phyloP scores from a whole-genome alignment of 2,113 vertebrate species.

The Psilopsiagon aymara region DNA sequence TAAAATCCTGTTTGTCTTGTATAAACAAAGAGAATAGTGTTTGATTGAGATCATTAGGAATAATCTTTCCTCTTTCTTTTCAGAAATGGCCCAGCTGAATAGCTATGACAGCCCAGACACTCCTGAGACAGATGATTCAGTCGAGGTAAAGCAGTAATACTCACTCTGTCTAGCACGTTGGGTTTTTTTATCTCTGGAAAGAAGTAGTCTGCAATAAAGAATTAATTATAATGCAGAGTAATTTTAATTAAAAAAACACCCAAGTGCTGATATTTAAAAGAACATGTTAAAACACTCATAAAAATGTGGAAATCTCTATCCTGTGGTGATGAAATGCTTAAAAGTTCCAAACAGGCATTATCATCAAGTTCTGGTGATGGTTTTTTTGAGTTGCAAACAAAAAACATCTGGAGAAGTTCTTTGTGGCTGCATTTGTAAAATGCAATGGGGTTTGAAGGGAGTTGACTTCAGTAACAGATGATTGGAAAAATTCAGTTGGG shows the following conservation, averaged over 20 bases:
- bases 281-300: background rate
- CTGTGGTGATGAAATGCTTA: background rate
- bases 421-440: background rate
- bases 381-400: background rate
- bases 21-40: slow-evolving; percentile 56
- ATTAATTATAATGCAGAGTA: slow-evolving; percentile 55
- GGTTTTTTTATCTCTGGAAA: slow-evolving; percentile 7
- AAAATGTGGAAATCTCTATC: background rate
- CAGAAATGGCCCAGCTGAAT: slow-evolving; percentile 97
- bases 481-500: background rate
- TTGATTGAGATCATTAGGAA: slow-evolving; percentile 61
- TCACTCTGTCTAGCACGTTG: background rate
- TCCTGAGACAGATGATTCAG: slow-evolving; percentile 91
- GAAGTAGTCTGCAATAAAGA: slow-evolving; percentile 21
- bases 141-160: slow-evolving; percentile 82
- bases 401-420: background rate
- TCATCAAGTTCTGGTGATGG: background rate
- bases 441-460: background rate
- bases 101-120: slow-evolving; percentile 95
- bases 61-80: slow-evolving; percentile 61
- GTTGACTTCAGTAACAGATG: background rate
- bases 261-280: slow-evolving; percentile 34
- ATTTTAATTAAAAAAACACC: background rate
- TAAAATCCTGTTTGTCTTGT: slow-evolving; percentile 38
- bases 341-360: background rate